Conservation (phyloP, 2,113 vertebrate species). For the Eclectus roratus region DNA sequence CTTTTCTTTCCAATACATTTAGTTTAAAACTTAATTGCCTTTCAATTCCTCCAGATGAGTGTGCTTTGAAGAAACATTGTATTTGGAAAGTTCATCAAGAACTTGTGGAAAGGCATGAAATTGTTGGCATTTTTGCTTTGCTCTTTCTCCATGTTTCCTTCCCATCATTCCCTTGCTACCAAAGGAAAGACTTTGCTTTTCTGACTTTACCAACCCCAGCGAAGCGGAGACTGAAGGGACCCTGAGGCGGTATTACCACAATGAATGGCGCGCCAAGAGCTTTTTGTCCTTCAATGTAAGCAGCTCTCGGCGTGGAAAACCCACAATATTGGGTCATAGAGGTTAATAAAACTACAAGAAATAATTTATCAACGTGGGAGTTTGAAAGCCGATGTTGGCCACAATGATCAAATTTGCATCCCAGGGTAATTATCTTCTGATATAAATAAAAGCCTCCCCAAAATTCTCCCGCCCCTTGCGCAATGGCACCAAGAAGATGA, state of each 20-base stretch:
- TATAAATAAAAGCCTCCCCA: neutral
- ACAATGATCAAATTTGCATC: neutral
- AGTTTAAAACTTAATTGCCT: neutral
- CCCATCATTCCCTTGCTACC: neutral
- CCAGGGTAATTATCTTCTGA: neutral
- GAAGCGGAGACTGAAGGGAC: neutral
- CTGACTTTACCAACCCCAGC: neutral
- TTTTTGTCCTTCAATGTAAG: neutral
- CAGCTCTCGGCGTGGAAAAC: neutral
- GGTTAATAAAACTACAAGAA: neutral
- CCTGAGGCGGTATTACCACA: neutral
- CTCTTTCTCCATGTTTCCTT: neutral
- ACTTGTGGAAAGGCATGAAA: neutral
- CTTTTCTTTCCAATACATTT: neutral
- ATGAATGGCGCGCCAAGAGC: neutral
- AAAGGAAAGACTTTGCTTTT: neutral
- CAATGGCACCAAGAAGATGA: slow-evolving; percentile 46
- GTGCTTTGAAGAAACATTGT: neutral
- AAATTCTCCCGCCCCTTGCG: neutral
- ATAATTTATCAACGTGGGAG: neutral
- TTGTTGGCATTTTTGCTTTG: neutral
- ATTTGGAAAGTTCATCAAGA: neutral
- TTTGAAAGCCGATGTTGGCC: neutral
- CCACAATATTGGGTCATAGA: neutral
- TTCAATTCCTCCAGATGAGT: neutral